Percentiles rank a stretch among this genome's conserved stretches.
Evolutionary conservation across 2,797 vertebrate genomes (phyloP).

Genomic region (Pteronotus mesoamericanus): DNA sequence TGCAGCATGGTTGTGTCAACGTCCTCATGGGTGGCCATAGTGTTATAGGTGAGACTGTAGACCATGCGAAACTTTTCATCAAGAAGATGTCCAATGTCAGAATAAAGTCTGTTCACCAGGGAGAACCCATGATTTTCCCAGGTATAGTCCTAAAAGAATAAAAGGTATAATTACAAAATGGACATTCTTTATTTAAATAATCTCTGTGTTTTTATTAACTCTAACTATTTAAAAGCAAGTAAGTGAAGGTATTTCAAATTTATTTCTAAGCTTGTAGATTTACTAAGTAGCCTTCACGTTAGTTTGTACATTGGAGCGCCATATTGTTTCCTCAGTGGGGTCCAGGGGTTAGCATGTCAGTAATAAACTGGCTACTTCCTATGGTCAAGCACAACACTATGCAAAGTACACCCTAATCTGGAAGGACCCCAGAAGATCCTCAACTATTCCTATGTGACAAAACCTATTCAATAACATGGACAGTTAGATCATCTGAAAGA

Average conservation of each 20-base stretch:
- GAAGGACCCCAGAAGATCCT: background rate
- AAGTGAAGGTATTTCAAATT: background rate
- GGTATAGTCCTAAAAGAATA: constrained; percentile 85
- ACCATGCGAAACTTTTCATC: constrained; percentile 90
- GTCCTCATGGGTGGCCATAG: constrained; percentile 87
- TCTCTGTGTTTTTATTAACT: background rate
- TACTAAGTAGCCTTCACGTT: background rate
- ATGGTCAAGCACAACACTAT: background rate
- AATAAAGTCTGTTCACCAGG: constrained; percentile 89
- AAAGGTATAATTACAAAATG: background rate
- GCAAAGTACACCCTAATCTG: background rate
- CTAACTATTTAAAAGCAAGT: background rate
- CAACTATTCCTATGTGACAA: background rate
- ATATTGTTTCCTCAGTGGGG: background rate
- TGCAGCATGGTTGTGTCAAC: constrained; percentile 87
- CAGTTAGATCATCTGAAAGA: background rate
- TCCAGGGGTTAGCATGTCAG: background rate
- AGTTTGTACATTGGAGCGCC: background rate
- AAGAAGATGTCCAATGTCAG: constrained; percentile 88
- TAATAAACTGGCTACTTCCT: background rate
- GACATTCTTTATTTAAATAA: background rate
- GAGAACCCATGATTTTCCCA: constrained; percentile 92
- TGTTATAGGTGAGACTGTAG: constrained; percentile 88
- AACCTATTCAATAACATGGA: background rate
- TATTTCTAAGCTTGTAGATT: background rate